phyloP scores from a whole-genome alignment of 2,888 invertebrate genomes.

The Cheilosia soror region DNA sequence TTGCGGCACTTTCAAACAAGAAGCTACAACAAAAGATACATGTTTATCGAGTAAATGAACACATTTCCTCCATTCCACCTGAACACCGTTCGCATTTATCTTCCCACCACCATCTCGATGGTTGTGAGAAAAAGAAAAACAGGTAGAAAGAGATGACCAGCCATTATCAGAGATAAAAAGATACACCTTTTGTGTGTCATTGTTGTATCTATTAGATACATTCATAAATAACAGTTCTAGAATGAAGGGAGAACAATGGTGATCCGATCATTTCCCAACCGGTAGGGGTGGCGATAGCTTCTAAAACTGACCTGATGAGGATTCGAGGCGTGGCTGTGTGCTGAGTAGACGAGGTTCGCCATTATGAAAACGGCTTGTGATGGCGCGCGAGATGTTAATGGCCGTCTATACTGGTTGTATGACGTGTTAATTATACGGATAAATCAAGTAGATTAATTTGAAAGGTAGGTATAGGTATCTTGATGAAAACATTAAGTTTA shows the following conservation, averaged over 20 bases:
- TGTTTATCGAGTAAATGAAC: constrained; percentile 69
- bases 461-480: constrained; percentile 6
- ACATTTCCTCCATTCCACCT: constrained; percentile 70
- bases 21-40: constrained; percentile 67
- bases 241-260: constrained; percentile 66
- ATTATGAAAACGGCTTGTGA: constrained; percentile 63
- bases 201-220: constrained; percentile 71
- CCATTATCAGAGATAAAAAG: constrained; percentile 59
- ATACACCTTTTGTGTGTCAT: constrained; percentile 70
- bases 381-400: constrained; percentile 75
- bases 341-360: constrained; percentile 43
- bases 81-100: constrained; percentile 57
- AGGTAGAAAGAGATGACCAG: constrained; percentile 69
- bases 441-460: constrained; percentile 67
- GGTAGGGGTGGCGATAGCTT: constrained; percentile 59
- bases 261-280: constrained; percentile 65
- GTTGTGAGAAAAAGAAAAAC: constrained; percentile 27
- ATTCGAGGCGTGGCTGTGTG: constrained; percentile 67
- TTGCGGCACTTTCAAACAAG: constrained; percentile 74
- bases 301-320: constrained; percentile 55
- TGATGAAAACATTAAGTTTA: constrained; percentile 7
- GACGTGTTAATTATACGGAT: constrained; percentile 70
- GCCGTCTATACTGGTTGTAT: constrained; percentile 73
- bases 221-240: constrained; percentile 55
- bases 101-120: constrained; percentile 50